These are phyloP conservation scores for Pelosia muscerda DNA, from an alignment of 2,888 invertebrate genomes.

Conservation along the genomic window DNA sequence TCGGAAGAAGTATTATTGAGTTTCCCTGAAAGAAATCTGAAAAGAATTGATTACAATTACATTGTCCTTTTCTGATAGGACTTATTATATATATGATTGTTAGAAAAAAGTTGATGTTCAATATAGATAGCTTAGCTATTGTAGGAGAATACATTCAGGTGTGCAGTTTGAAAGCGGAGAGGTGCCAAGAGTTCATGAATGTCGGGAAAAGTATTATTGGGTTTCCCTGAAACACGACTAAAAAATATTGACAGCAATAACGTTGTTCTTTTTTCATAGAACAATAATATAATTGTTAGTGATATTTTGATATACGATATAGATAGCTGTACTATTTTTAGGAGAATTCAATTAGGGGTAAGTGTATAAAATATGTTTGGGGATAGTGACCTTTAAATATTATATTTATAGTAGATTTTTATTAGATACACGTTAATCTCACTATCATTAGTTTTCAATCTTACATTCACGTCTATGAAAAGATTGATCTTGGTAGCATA, in stretches of 20 bases:
- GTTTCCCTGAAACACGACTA: no score
- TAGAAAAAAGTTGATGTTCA: background rate
- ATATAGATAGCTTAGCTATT: no score
- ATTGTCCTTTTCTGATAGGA: background rate
- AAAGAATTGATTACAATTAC: no score
- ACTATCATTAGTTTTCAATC: background rate
- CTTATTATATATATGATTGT: no score
- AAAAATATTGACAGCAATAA: no score
- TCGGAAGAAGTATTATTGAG: no score
- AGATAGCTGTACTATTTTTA: no score
- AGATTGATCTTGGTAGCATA: background rate
- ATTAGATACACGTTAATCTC: conserved; percentile 2
- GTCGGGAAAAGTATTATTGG: no score
- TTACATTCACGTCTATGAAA: background rate
- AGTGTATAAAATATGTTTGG: no score
- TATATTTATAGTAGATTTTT: background rate
- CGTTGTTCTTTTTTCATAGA: background rate
- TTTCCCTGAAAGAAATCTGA: no score
- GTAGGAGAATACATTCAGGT: no score
- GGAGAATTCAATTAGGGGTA: no score
- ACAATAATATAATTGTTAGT: background rate
- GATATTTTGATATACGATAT: background rate
- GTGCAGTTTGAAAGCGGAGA: background rate
- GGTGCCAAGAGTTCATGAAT: background rate
- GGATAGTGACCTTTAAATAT: background rate